Base-by-base conservation (phyloP, 2,797 vertebrate species). In the Stomatorhinus walkeri region DNA sequence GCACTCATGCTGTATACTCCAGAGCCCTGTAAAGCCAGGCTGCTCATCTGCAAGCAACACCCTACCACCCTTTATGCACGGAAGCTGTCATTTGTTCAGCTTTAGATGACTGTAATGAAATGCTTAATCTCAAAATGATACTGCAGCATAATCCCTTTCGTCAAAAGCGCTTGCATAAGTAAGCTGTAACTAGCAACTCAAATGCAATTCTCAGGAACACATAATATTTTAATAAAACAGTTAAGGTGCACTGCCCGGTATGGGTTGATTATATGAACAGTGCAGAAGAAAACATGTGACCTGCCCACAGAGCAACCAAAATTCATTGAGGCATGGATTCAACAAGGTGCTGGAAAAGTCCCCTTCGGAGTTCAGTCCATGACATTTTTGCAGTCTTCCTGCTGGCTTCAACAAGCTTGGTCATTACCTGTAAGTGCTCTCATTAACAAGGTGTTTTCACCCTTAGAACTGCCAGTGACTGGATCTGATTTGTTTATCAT, bases 161-260 rank as follows among this genome's bases (percentile, higher is more conserved):
- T 51, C 40, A 68, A 52, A 85, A 16, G 32, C 32, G 0, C 12
- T 72, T 36, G 19, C 61, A 56, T 52, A 59, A 72, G 16, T 85
- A 24, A 32, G 24, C 54, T 61, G 28, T 85, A 89, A 86, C 19
- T 61, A 68, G 24, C 51, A 22, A 49, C 32, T 14, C 22, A 19
- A 22, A 36, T 88, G 43, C 79, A 28, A 10, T 19, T 36, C 19
- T 40, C 85, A 87, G 85, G 32, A 87, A 46, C 28, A 52, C 24
- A 79, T 85, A 85, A 54, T 22, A 85, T 88, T 81, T 88, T 54
- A 24, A 88, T 88, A 32, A 84, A 6, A 10, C 8, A 10, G 88
- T 81, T 84, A 12, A 28, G 36, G 10, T 19, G 12, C 19, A 43
- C 36, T 79, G 36, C 36, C 32, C 72, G 7, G 9, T 81, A 46